Evolutionary conservation across 2,797 vertebrate genomes (phyloP), one percentile per base, ranked within the genome.

Genomic region (Dendrocincla fuliginosa): DNA sequence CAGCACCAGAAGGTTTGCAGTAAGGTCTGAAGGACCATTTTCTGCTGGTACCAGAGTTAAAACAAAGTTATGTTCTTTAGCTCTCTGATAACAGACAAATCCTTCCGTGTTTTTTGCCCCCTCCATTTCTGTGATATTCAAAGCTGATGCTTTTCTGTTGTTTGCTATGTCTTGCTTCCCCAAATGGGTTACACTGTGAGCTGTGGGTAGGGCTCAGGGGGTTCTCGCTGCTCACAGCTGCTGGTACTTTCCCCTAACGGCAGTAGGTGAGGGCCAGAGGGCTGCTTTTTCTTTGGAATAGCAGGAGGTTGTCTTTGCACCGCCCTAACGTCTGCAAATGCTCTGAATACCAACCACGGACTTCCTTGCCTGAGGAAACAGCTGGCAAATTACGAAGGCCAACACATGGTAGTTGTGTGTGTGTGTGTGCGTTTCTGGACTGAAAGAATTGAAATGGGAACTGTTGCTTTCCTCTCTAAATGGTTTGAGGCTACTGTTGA

Each of bases 401-500:
- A 65, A 17, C 42, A 27, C 70, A 30, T 0, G 9, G 35, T 64
- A 35, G 37, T 7, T 78, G 22, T 64, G 53, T 49, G n/a, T 68
- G 5, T 64, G 57, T 47, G 39, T 68, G 41, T 30, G 57, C 0
- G 4, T 88, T 88, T 85, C 47, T 80, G 76, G 39, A 18, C 59
- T 50, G 22, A 65, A 75, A 65, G 81, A 76, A 16, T 13, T 50
- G 57, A 44, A 77, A 60, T 44, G 53, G 77, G 78, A 18, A 28
- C 59, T 52, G 24, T 32, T 32, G 27, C 73, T 88, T 80, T 69
- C 47, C 37, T 70, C 84, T 83, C 70, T 74, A 33, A 87, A 76
- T 94, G 86, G 80, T 79, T 87, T 46, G 68, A 73, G 90, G 88
- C 67, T 87, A 16, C 86, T 84, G 89, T 30, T 63, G 86, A 76